Base-by-base conservation (phyloP, 1,140 invertebrate genomes). In the Ladona fulva region DNA sequence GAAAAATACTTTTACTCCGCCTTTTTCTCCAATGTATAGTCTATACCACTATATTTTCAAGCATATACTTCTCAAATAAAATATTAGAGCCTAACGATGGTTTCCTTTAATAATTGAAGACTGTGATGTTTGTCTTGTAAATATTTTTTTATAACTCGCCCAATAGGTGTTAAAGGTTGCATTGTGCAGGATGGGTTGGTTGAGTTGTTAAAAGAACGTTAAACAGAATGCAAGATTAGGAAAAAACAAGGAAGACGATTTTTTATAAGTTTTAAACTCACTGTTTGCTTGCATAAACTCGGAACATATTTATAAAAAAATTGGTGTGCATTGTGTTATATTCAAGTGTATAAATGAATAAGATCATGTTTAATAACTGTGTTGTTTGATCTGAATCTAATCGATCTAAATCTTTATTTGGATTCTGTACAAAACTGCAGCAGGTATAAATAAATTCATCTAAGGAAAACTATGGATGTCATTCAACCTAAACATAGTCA, bases 51-150 rank as follows among this genome's bases (percentile, higher is more conserved):
- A 66, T 66, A 66, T 66, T 66, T 66, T 66, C 52, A 66, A 22
- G 52, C 14, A 66, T 66, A 66, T 66, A 66, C 14, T 16, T 37
- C 16, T 66, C 16, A 66, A 66, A 66, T 66, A 66, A 66, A 66
- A 66, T 66, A 12, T 66, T 66, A 66, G 52, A 66, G 52, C 52
- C 52, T 66, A 66, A 66, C 3, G n/a, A 16, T 66, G 52, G n/a
- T 66, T 66, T 66, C 52, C 52, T 66, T 66, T 66, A 66, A 66
- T 66, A 66, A 66, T 66, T 66, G 52, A 66, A 66, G 52, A 66
- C 52, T 66, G 52, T 66, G 52, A 66, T 66, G 52, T 66, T 66
- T 66, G 14, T 66, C 52, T 66, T 66, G 52, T 66, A 66, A 66
- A 66, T 66, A 66, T 66, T 66, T 66, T 66, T 66, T 66, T 66